These are phyloP conservation scores for Vespertilio murinus DNA, from an alignment of 2,797 vertebrate genomes.

Conservation along the genomic window DNA sequence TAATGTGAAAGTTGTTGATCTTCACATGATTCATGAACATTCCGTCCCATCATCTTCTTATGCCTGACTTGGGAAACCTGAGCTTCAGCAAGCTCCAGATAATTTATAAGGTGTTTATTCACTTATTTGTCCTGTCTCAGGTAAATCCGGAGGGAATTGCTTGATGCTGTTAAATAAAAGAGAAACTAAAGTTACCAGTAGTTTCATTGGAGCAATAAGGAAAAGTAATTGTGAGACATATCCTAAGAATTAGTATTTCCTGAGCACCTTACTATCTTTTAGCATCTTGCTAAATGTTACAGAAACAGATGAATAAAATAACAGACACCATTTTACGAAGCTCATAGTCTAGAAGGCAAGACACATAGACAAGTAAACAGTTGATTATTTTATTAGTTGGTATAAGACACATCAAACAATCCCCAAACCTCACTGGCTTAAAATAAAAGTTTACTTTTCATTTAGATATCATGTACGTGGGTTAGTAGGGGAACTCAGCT, in stretches of 20 bases:
- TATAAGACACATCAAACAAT: slow-evolving; percentile 12
- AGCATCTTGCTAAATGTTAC: neutral
- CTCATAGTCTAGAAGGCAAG: neutral
- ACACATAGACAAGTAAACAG: neutral
- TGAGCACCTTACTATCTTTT: neutral
- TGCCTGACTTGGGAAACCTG: neutral
- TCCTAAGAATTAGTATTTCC: slow-evolving; percentile 61
- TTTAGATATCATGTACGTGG: neutral
- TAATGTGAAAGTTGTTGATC: neutral
- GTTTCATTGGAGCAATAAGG: slow-evolving; percentile 83
- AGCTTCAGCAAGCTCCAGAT: neutral
- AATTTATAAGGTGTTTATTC: neutral
- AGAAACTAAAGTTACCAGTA: slow-evolving; percentile 88
- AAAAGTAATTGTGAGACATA: slow-evolving; percentile 87
- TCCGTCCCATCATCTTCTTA: neutral
- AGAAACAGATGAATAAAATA: slow-evolving; percentile 21
- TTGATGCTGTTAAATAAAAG: slow-evolving; percentile 88
- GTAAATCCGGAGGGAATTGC: slow-evolving; percentile 73
- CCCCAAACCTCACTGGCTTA: neutral
- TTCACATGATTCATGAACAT: neutral
- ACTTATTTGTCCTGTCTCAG: slow-evolving; percentile 55
- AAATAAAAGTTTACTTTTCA: neutral
- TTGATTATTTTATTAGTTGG: neutral
- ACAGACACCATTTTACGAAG: neutral
- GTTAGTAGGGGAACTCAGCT: neutral